Evolutionary conservation across 2,888 invertebrate species (phyloP).

Genomic region (Mamestra brassicae): DNA sequence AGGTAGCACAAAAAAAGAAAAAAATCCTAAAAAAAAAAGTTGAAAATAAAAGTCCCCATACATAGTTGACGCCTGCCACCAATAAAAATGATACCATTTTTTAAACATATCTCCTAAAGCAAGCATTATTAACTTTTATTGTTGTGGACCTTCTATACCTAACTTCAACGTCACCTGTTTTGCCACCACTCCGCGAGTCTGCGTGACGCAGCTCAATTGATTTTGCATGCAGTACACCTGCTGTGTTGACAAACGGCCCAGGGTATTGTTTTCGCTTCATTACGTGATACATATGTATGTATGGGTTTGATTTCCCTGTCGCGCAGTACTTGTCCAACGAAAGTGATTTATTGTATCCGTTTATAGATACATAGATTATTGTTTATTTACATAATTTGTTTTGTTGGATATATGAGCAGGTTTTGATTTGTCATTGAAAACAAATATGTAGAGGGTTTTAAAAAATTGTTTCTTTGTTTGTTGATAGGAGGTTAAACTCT

Average conservation of each 20-base stretch:
- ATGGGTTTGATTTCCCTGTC: slow-evolving; percentile 50
- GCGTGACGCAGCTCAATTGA: slow-evolving; percentile 43
- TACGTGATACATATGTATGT: slow-evolving; percentile 39
- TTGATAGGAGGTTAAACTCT: background rate
- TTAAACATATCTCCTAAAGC: no score
- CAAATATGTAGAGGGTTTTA: background rate
- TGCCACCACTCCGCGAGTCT: slow-evolving; percentile 20
- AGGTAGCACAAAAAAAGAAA: no score
- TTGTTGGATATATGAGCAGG: background rate
- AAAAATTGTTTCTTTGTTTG: background rate
- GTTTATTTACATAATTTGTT: slow-evolving; percentile 21
- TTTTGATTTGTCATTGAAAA: background rate
- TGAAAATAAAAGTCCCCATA: no score
- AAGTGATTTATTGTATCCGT: slow-evolving; percentile 53
- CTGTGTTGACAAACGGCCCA: slow-evolving; percentile 49
- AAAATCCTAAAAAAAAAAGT: no score
- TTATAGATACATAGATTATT: slow-evolving; percentile 35
- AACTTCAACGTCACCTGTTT: slow-evolving; percentile 35
- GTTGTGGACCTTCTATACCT: slow-evolving; percentile 16
- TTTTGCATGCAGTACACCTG: slow-evolving; percentile 57
- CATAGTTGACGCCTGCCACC: no score
- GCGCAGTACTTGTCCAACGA: slow-evolving; percentile 38
- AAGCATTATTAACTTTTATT: no score
- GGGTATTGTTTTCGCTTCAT: slow-evolving; percentile 61
- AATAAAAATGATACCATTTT: no score